A percentile compares a stretch with the other conserved stretches of the same genome.
Conservation (phyloP, 2,888 invertebrate genomes). For the Horisme vitalbata region DNA sequence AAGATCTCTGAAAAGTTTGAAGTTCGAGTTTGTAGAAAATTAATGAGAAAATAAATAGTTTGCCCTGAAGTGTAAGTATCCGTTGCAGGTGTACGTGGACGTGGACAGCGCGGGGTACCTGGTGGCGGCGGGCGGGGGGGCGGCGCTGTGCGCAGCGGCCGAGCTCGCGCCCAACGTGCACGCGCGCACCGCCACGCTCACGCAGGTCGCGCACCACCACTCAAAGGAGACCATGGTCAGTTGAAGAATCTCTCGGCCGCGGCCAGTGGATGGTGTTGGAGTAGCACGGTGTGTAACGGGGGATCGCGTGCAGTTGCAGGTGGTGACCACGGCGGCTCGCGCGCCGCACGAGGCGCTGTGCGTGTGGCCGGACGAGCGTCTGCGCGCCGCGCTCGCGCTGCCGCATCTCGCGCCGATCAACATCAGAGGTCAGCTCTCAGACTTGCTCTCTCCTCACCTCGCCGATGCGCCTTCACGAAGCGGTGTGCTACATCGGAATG, state of each 20-base stretch:
- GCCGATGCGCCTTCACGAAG: no score
- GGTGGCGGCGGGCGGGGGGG: conserved; percentile 27
- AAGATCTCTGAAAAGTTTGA: no score
- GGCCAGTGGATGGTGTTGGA: background rate
- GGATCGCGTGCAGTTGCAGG: conserved; percentile 50
- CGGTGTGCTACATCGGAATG: no score
- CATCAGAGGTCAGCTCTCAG: conserved; percentile 88
- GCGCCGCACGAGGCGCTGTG: conserved; percentile 86
- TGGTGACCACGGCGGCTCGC: conserved; percentile 63
- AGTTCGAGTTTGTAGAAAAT: no score
- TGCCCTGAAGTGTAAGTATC: background rate
- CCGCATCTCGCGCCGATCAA: conserved; percentile 89
- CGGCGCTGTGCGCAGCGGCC: conserved; percentile 21
- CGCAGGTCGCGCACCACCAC: conserved; percentile 60
- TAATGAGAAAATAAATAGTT: no score
- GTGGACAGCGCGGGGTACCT: conserved; percentile 44
- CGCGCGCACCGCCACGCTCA: conserved; percentile 50
- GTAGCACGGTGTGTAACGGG: no score
- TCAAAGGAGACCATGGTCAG: conserved; percentile 73
- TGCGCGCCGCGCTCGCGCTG: conserved; percentile 88
- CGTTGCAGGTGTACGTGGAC: conserved; percentile 51
- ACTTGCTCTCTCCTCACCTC: no score
- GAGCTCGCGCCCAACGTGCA: conserved; percentile 18
- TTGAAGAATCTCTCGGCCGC: background rate
- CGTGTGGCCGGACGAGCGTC: conserved; percentile 92